Base-by-base conservation (phyloP, 2,113 vertebrate species). In the Macroglossus sobrinus region DNA sequence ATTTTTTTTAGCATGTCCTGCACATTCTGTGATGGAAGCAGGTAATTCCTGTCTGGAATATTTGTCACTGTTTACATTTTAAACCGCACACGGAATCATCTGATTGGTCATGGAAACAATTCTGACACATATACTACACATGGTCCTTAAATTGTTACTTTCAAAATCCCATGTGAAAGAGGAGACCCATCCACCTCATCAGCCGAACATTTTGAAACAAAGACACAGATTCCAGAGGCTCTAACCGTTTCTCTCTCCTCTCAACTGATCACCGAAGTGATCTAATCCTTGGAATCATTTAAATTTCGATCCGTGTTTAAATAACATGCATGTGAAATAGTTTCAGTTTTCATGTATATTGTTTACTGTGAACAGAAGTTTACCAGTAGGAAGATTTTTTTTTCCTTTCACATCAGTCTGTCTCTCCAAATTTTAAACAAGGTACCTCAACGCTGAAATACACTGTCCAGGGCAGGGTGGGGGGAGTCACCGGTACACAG, bases 121-220 rank as follows among this genome's bases (percentile, higher is more conserved):
- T 53, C 61, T 40, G 21, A 79, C 30, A 84, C 47, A 47, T 11
- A 40, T 47, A 76, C 24, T 38, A 86, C 21, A 61, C 95, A 76
- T 33, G 75, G 79, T 53, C 35, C 26, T 79, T 24, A 55, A 90
- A 75, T n/a, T 87, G 13, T 68, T 81, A 81, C 16, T 40, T 79
- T 61, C 30, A 43, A 64, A 93, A 85, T n/a, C 33, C 55, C 91
- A 38, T 1, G 3, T 22, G 47, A 76, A 92, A 84, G 71, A 45
- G 30, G 45, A 64, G 55, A 75, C 75, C 50, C 45, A 79, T 33
- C 63, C 71, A 38, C 33, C 68, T 85, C 61, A 38, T 38, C 24
- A 26, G 59, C 82, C 35, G 61, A 68, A 75, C 22, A n/a, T 7
- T 53, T 74, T 82, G 66, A 84, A 92, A 97, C 95, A 97, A 97